phyloP scores from a whole-genome alignment of 2,113 vertebrate genomes.

The Dipodomys spectabilis region DNA sequence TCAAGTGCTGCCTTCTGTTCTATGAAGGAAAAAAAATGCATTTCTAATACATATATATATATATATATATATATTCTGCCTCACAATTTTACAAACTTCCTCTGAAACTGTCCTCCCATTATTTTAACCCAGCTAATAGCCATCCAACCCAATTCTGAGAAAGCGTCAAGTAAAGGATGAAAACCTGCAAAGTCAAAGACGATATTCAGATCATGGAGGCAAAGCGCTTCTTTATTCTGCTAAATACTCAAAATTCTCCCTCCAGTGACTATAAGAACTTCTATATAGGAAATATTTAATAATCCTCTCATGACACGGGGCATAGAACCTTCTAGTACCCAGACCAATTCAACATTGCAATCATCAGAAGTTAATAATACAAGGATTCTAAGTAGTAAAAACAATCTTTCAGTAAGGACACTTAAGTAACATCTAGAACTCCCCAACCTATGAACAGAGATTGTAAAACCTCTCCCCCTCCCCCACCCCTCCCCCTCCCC shows the following conservation, averaged over 20 bases:
- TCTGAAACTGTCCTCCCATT: neutral
- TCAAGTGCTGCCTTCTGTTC: neutral
- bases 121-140: neutral
- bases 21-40: neutral
- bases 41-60: neutral
- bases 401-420: constrained; percentile 19
- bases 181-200: too few species aligned
- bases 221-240: neutral
- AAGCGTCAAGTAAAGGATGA: too few species aligned
- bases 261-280: neutral
- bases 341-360: neutral
- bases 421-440: constrained; percentile 10
- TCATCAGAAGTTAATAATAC: neutral
- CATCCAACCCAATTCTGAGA: too few species aligned
- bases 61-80: neutral
- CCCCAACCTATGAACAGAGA: neutral
- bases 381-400: constrained; percentile 10
- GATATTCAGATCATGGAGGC: too few species aligned
- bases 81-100: constrained; percentile 9
- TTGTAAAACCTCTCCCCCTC: neutral
- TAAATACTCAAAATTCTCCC: constrained; percentile 46
- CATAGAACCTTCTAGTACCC: neutral
- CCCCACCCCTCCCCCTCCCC: constrained; percentile 79
- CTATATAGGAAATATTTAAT: neutral
- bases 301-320: neutral